Conservation (phyloP, 2,888 invertebrate species). For the Agrochola lychnidis region DNA sequence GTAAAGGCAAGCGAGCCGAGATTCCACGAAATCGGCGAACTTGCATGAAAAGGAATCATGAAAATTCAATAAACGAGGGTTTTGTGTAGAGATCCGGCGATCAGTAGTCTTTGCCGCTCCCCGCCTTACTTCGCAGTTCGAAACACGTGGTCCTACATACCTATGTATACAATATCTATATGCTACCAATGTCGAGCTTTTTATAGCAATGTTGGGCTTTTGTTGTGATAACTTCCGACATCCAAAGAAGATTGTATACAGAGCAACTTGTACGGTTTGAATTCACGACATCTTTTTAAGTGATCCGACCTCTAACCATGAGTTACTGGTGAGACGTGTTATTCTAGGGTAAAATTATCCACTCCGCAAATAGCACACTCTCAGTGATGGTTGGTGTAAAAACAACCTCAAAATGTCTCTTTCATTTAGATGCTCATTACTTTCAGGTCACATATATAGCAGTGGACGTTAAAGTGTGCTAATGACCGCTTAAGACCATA, state of each 20-base stretch:
- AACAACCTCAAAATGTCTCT: neutral
- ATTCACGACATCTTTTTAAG: neutral
- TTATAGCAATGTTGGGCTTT: slow-evolving; percentile 11
- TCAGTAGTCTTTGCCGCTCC: slow-evolving; percentile 54
- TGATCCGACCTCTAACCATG: neutral
- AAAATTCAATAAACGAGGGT: slow-evolving; percentile 64
- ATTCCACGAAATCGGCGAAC: slow-evolving; percentile 58
- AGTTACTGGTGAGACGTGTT: neutral
- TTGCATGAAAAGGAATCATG: slow-evolving; percentile 60
- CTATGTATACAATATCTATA: slow-evolving; percentile 5
- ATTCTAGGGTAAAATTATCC: neutral
- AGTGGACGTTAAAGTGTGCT: neutral
- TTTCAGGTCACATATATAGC: neutral
- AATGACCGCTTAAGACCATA: neutral
- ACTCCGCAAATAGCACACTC: too few species aligned
- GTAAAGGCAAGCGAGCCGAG: slow-evolving; percentile 27
- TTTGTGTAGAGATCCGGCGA: slow-evolving; percentile 63
- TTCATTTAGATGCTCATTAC: neutral
- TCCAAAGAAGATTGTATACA: neutral
- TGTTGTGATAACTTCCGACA: neutral
- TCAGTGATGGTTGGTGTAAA: neutral
- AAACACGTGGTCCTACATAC: slow-evolving; percentile 38
- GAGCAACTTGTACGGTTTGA: neutral
- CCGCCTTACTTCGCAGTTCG: slow-evolving; percentile 34
- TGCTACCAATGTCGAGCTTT: slow-evolving; percentile 13